Evolutionary conservation across 2,888 invertebrate species (phyloP), one percentile per base, ranked within the genome.

Genomic region (Dinocampus coccinellae): DNA sequence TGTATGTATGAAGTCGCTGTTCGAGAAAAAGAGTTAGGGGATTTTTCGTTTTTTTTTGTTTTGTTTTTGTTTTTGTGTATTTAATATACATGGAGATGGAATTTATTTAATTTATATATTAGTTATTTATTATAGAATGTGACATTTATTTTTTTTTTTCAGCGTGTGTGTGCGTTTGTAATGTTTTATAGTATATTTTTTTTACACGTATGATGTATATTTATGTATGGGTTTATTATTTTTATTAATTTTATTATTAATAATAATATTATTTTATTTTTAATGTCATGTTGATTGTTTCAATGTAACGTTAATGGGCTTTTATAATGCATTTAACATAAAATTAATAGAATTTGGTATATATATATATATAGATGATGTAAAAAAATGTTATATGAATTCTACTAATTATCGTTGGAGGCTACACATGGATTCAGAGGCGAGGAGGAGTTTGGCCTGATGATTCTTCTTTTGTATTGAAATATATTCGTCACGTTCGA

Each of bases 371-470:
- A 69, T 75, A 69, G 70, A 74, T 75, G 73, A 62, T 22, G 29
- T 73, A 69, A 72, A 72, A 70, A 70, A 53, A 74, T 76, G 77
- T 78, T 76, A 78, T 55, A 80, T 73, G 79, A 79, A 80, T 83
- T 79, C 80, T 79, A 80, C 79, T 76, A 78, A 73, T 80, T 81
- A 78, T 79, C 77, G 76, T 80, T 78, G 80, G 78, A 80, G 80
- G 80, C 80, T 75, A n/a, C 47, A 52, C 47, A 36, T 78, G 76
- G 77, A 74, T 73, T 74, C 69, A 77, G 77, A 81, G 78, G 77
- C 78, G 77, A 78, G 79, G 81, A 83, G 81, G 84, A 84, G 84
- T 82, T 83, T 85, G 85, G 84, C 84, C 84, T 84, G 84, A 78
- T 70, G 76, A 72, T 77, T 75, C 74, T 74, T 75, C 62, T n/a